These are phyloP conservation scores for Agrilus cyanescens DNA, from an alignment of 2,888 invertebrate species.

Conservation along the genomic window DNA sequence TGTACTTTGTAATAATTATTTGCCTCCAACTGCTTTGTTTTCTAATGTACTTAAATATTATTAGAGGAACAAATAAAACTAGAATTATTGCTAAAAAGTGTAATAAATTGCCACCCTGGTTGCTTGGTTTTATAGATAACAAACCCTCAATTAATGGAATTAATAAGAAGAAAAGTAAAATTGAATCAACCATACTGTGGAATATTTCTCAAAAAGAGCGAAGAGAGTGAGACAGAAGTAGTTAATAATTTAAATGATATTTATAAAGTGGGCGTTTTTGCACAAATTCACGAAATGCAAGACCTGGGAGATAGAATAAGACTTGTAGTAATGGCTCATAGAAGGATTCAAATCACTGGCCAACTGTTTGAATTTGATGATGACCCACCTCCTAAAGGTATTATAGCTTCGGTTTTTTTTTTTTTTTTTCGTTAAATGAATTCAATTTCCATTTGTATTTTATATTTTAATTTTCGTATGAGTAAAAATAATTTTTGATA, in stretches of 20 bases:
- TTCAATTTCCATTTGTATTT: no score
- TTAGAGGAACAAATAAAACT: no score
- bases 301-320: conserved; percentile 83
- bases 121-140: conserved; percentile 49
- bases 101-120: no score
- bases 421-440: background rate
- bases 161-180: conserved; percentile 86
- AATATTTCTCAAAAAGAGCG: conserved; percentile 86
- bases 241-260: conserved; percentile 76
- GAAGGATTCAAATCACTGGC: conserved; percentile 70
- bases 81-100: no score
- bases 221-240: conserved; percentile 78
- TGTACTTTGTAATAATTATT: no score
- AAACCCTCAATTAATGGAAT: conserved; percentile 75
- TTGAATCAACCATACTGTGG: conserved; percentile 96
- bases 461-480: no score
- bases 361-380: conserved; percentile 67
- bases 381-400: conserved; percentile 26
- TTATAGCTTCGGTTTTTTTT: background rate
- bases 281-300: conserved; percentile 95
- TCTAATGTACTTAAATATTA: no score
- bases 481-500: no score
- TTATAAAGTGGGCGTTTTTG: conserved; percentile 87
- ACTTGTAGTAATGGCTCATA: conserved; percentile 89
- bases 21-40: no score